Conservation (phyloP, 1,140 invertebrate species). For the Hermetia illucens region DNA sequence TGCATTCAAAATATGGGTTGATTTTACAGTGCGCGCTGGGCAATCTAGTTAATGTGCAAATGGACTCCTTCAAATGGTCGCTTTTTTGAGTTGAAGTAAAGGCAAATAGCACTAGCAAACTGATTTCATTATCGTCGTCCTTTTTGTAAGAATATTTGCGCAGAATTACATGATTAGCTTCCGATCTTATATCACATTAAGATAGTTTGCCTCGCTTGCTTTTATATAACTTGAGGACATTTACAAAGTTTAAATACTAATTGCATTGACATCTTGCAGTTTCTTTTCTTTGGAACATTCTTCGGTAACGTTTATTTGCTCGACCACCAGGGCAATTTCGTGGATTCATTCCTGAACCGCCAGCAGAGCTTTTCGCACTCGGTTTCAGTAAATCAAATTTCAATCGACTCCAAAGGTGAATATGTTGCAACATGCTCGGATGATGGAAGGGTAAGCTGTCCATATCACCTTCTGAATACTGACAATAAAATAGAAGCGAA, state of each 20-base stretch:
- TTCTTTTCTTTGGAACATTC: conserved; percentile 82
- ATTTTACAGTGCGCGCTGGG: conserved; percentile 5
- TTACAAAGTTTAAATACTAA: too few relatives aligned
- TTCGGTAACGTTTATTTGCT: conserved; percentile 81
- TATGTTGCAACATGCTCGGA: conserved; percentile 77
- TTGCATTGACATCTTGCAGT: conserved; percentile 49
- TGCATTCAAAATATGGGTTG: conserved; percentile 1
- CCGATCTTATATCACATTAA: too few relatives aligned
- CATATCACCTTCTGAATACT: conserved; percentile 1
- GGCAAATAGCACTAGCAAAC: too few relatives aligned
- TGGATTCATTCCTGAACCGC: conserved; percentile 36
- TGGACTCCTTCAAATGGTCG: too few relatives aligned
- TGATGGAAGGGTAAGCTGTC: conserved; percentile 63
- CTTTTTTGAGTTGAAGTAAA: too few relatives aligned
- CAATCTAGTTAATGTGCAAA: too few relatives aligned
- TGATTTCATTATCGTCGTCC: too few relatives aligned
- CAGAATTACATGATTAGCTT: too few relatives aligned
- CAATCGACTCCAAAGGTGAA: conserved; percentile 73
- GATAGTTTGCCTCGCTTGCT: background rate
- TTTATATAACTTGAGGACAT: background rate
- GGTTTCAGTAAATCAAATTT: conserved; percentile 85
- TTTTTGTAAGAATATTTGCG: too few relatives aligned
- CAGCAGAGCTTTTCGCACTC: conserved; percentile 62
- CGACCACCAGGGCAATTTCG: conserved; percentile 83
- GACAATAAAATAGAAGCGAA: conserved; percentile 7